A percentile compares a stretch with the other conserved stretches of the same genome.
Evolutionary conservation across 35 echinoderm and acorn worm genomes (phyloP).

Genomic region (Stichopus chloronotus): DNA sequence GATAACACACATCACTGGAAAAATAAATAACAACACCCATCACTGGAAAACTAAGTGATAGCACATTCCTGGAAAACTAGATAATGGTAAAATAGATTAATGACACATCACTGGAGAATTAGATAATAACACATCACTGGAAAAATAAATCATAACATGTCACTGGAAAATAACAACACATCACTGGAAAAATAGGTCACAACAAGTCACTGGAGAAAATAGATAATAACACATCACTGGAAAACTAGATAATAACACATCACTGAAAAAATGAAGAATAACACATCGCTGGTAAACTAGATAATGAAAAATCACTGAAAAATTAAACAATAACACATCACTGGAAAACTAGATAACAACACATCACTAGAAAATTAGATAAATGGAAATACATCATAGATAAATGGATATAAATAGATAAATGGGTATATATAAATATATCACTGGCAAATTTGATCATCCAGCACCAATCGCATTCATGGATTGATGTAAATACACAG

Average conservation of each 20-base stretch:
- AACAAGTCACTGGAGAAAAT: neutral
- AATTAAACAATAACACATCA: too few species aligned
- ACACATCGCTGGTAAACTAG: neutral
- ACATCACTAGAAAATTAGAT: too few species aligned
- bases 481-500: too few species aligned
- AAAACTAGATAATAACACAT: neutral
- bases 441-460: neutral
- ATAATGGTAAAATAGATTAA: neutral
- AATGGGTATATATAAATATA: neutral
- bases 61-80: too few species aligned
- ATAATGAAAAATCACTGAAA: too few species aligned
- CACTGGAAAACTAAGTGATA: too few species aligned
- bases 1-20: neutral
- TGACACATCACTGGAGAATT: neutral
- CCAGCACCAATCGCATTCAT: neutral
- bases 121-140: constrained; percentile 26
- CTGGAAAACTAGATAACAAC: too few species aligned
- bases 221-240: neutral
- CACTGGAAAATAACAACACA: neutral
- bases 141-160: neutral
- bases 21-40: too few species aligned
- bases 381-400: too few species aligned
- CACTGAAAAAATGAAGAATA: neutral
- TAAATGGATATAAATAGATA: too few species aligned
- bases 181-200: neutral